A percentile compares a stretch with the other conserved stretches of the same genome.
Conservation (phyloP, 2,888 invertebrate genomes). For the Meganola albula region DNA sequence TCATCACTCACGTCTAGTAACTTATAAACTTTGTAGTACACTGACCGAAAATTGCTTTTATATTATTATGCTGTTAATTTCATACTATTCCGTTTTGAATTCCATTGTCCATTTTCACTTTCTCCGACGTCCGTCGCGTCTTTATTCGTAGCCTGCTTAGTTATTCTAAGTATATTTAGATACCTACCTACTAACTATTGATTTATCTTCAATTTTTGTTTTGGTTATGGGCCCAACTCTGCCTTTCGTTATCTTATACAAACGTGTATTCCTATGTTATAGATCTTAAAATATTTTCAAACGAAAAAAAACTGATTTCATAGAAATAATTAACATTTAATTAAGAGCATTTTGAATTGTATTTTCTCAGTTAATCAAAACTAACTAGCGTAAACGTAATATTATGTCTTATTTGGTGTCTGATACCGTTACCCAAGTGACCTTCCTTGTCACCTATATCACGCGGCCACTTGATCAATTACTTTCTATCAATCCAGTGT, state of each 20-base stretch:
- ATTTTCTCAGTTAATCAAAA: no score
- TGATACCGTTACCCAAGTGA: constrained; percentile 28
- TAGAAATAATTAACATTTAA: no score
- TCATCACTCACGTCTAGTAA: constrained; percentile 15
- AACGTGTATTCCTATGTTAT: no score
- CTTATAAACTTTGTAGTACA: constrained; percentile 23
- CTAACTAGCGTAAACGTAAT: no score
- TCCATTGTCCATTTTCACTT: constrained; percentile 55
- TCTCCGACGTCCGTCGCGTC: constrained; percentile 39
- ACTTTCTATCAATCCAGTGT: constrained; percentile 22
- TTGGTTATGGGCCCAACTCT: no score
- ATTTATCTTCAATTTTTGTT: no score
- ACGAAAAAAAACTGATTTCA: no score
- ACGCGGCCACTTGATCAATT: constrained; percentile 17
- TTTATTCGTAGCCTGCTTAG: constrained; percentile 20
- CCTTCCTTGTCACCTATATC: constrained; percentile 35
- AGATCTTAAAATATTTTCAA: no score
- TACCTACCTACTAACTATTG: no score
- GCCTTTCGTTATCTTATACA: no score
- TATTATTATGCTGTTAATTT: constrained; percentile 36
- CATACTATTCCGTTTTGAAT: constrained; percentile 39
- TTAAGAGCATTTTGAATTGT: no score
- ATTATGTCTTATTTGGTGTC: constrained; percentile 20
- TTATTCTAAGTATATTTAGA: no score
- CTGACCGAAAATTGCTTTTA: constrained; percentile 36